These are phyloP conservation scores for Menidia menidia DNA, from an alignment of 2,797 vertebrate genomes.

Conservation along the genomic window DNA sequence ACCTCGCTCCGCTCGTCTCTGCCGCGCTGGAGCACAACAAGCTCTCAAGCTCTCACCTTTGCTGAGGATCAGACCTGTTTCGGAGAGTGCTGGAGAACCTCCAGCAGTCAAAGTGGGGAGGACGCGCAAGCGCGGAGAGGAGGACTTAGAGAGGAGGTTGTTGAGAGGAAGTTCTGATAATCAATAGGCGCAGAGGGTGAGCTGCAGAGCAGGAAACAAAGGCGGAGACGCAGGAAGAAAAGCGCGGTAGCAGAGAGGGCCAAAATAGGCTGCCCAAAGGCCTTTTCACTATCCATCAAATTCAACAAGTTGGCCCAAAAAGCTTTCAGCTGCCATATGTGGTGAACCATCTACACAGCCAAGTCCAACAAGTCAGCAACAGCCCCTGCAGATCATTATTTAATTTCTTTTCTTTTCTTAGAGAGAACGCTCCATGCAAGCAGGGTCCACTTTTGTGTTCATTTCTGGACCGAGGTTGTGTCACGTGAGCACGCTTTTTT, in stretches of 20 bases:
- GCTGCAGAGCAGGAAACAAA: constrained; percentile 49
- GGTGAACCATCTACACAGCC: constrained; percentile 59
- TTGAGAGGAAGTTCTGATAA: constrained; percentile 64
- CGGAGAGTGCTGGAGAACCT: constrained; percentile 66
- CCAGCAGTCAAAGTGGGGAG: constrained; percentile 55
- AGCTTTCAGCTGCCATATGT: constrained; percentile 68
- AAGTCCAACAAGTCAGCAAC: constrained; percentile 63
- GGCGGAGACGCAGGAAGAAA: constrained; percentile 33
- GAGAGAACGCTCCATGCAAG: constrained; percentile 18
- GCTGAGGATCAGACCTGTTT: constrained; percentile 59
- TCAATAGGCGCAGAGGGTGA: constrained; percentile 60
- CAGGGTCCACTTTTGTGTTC: not conserved
- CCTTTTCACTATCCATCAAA: constrained; percentile 76
- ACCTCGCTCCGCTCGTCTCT: constrained; percentile 65
- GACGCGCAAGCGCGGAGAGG: constrained; percentile 38
- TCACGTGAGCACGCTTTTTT: not conserved
- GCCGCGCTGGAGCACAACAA: constrained; percentile 63
- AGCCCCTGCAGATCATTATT: constrained; percentile 45
- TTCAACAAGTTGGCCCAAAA: constrained; percentile 72
- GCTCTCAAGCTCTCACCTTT: constrained; percentile 62
- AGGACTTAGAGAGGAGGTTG: constrained; percentile 41
- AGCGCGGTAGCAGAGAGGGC: constrained; percentile 46
- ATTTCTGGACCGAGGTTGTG: constrained; percentile 15
- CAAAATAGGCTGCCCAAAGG: constrained; percentile 67
- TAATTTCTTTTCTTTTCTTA: not conserved